These are phyloP conservation scores for Chloroclysta siterata DNA, from an alignment of 2,888 invertebrate species.

Conservation along the genomic window DNA sequence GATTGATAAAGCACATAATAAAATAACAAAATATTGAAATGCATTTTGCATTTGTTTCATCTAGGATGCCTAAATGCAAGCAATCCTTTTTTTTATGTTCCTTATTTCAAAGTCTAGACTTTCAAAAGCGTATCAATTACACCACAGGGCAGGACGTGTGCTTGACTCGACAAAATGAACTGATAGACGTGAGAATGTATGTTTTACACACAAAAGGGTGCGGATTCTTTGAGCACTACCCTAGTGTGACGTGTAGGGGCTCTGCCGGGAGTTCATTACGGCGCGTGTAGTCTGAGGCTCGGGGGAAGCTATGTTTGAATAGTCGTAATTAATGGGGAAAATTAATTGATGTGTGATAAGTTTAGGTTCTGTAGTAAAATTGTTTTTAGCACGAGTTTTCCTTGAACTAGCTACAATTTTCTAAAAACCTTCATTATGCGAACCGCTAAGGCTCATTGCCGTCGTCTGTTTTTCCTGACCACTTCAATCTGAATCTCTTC, in stretches of 20 bases:
- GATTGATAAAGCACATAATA: too few species aligned
- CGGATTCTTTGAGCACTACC: constrained; percentile 23
- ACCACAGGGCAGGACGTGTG: constrained; percentile 24
- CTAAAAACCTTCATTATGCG: too few species aligned
- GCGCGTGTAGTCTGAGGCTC: constrained; percentile 14
- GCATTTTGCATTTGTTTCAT: too few species aligned
- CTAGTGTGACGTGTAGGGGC: constrained; percentile 9
- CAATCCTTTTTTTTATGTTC: too few species aligned
- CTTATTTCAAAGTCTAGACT: neutral
- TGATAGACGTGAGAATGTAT: constrained; percentile 55
- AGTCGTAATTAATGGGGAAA: constrained; percentile 22
- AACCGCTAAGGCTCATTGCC: too few species aligned
- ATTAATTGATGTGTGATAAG: constrained; percentile 11
- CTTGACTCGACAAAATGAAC: constrained; percentile 45
- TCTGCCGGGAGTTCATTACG: constrained; percentile 16
- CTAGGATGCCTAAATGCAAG: too few species aligned
- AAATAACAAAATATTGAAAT: too few species aligned
- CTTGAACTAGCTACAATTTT: too few species aligned
- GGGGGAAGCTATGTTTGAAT: constrained; percentile 20
- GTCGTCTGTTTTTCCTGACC: too few species aligned
- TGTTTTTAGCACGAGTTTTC: too few species aligned
- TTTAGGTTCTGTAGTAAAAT: constrained; percentile 2
- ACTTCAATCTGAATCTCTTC: too few species aligned
- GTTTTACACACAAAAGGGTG: constrained; percentile 45
- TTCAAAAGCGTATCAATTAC: constrained; percentile 10